These are phyloP conservation scores for Oreochromis tanganicae DNA, from an alignment of 2,113 vertebrate genomes.

Conservation along the genomic window DNA sequence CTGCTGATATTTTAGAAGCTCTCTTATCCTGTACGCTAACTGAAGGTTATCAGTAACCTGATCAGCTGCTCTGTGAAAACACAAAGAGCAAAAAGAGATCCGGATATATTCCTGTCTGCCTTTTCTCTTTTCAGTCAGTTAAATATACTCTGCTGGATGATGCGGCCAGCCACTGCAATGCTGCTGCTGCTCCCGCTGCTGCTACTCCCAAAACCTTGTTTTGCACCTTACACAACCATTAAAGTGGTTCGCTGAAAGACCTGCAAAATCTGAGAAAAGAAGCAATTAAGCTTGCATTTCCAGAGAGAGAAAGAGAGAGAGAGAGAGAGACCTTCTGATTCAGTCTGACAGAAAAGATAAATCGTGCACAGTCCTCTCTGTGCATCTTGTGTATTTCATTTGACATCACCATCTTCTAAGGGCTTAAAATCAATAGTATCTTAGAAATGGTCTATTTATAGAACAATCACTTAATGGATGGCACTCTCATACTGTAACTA, in stretches of 20 bases:
- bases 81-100: not conserved
- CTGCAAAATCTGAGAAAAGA: not conserved
- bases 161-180: conserved; percentile 53
- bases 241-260: not conserved
- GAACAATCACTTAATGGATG: not conserved
- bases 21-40: not conserved
- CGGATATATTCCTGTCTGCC: conserved; percentile 6
- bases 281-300: not conserved
- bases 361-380: not conserved
- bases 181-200: conserved; percentile 8
- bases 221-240: conserved; percentile 27
- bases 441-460: not conserved
- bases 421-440: not conserved
- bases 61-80: not conserved
- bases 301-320: not conserved
- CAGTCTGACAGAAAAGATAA: not conserved
- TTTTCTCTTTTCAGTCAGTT: not conserved
- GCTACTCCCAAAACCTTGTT: conserved; percentile 4
- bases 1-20: not conserved
- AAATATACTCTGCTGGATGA: not conserved
- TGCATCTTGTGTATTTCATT: not conserved
- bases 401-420: not conserved
- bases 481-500: not conserved
- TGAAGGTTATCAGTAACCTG: not conserved
- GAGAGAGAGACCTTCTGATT: not conserved